Evolutionary conservation across 1,140 invertebrate species (phyloP).

Genomic region (Homarus americanus): DNA sequence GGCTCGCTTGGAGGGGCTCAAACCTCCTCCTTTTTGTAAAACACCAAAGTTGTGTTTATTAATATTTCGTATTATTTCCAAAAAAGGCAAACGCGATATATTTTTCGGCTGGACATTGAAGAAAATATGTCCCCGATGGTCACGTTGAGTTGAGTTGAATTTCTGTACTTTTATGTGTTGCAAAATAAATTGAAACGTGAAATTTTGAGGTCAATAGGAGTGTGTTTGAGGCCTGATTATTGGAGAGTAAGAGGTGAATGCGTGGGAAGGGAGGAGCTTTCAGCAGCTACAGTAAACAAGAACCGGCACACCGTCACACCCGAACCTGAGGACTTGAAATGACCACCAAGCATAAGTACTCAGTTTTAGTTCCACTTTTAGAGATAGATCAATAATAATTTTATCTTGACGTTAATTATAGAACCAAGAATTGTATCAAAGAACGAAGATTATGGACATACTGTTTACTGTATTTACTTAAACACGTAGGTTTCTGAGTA

Average conservation of each 20-base stretch:
- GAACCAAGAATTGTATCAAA: too few relatives aligned
- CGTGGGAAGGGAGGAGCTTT: conserved; percentile 25
- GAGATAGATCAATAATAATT: too few relatives aligned
- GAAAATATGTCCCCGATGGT: too few relatives aligned
- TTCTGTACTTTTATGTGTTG: too few relatives aligned
- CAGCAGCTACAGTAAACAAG: conserved; percentile 46
- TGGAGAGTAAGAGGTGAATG: conserved; percentile 29
- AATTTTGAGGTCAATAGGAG: background rate
- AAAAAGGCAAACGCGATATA: too few relatives aligned
- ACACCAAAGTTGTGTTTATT: background rate
- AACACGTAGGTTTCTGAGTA: background rate
- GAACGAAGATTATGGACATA: too few relatives aligned
- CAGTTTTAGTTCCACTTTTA: background rate
- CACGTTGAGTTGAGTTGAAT: too few relatives aligned
- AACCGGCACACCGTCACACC: conserved; percentile 9
- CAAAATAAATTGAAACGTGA: background rate
- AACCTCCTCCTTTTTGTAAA: background rate
- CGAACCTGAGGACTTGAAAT: conserved; percentile 37
- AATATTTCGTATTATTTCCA: background rate
- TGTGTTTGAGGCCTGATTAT: conserved; percentile 58
- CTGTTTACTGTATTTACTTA: background rate
- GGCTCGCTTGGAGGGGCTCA: background rate
- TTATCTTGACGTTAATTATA: too few relatives aligned
- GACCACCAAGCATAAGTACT: conserved; percentile 27
- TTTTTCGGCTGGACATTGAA: too few relatives aligned